Percentiles rank a stretch among this genome's conserved stretches.
These are phyloP conservation scores for Pangasius mekongensis DNA, from an alignment of 2,797 vertebrate species.

Conservation along the genomic window DNA sequence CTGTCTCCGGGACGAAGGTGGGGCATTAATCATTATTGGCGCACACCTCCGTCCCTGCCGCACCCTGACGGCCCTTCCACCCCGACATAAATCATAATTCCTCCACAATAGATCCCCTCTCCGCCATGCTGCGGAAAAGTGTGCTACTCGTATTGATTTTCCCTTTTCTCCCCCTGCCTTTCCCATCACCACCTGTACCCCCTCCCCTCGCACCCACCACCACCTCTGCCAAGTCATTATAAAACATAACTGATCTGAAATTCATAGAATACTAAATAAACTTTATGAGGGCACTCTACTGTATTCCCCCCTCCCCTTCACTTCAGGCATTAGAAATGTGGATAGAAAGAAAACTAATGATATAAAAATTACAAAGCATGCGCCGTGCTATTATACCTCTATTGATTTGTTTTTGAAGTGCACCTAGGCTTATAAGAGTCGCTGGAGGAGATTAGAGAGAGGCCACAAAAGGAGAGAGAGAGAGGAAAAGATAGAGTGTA, in stretches of 20 bases:
- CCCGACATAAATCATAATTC: constrained; percentile 99
- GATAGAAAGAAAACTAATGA: constrained; percentile 90
- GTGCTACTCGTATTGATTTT: constrained; percentile 98
- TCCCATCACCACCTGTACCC: constrained; percentile 75
- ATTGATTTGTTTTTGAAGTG: constrained; percentile 99
- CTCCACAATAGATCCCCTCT: constrained; percentile 83
- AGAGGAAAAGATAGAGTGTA: constrained; percentile 20
- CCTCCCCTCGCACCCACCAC: constrained; percentile 61
- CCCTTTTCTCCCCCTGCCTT: constrained; percentile 69
- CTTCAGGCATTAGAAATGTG: constrained; percentile 84
- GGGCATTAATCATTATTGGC: constrained; percentile 99
- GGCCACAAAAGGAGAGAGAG: constrained; percentile 44
- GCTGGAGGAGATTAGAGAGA: constrained; percentile 76
- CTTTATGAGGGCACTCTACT: constrained; percentile 88
- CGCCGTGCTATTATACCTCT: constrained; percentile 93
- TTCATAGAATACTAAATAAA: constrained; percentile 99
- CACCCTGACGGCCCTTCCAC: constrained; percentile 88
- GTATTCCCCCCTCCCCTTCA: constrained; percentile 66
- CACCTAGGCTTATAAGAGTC: constrained; percentile 86
- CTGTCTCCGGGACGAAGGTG: constrained; percentile 74
- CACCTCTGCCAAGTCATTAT: constrained; percentile 91
- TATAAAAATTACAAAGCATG: constrained; percentile 98
- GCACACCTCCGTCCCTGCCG: constrained; percentile 91
- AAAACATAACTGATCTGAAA: constrained; percentile 98
- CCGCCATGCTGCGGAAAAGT: constrained; percentile 92